A percentile compares a stretch with the other conserved stretches of the same genome.
phyloP scores from a whole-genome alignment of 2,888 invertebrate genomes.

The Microplitis deprimator region DNA sequence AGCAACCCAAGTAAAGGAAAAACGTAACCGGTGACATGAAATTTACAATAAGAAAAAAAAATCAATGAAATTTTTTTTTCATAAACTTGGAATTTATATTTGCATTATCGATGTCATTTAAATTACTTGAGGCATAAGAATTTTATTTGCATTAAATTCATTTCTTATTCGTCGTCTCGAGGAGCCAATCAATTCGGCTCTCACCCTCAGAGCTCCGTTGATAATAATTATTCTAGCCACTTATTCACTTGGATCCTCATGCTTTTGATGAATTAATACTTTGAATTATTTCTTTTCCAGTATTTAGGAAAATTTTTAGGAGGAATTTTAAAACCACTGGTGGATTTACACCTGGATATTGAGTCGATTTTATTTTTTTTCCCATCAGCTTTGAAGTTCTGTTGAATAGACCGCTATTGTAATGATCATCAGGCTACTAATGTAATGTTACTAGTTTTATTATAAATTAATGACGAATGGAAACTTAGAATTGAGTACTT shows the following conservation, averaged over 20 bases:
- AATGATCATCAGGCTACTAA: too few relatives aligned
- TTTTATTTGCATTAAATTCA: neutral
- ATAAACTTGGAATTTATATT: neutral
- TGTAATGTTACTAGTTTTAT: too few relatives aligned
- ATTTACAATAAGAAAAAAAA: conserved; percentile 17
- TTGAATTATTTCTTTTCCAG: neutral
- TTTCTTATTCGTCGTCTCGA: neutral
- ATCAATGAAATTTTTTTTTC: neutral
- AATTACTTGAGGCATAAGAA: neutral
- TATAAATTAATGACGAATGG: too few relatives aligned
- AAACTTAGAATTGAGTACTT: too few relatives aligned
- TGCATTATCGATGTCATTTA: neutral
- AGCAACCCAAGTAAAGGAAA: conserved; percentile 26
- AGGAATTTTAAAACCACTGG: neutral
- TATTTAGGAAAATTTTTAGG: neutral
- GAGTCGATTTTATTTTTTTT: too few relatives aligned
- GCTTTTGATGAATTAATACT: neutral
- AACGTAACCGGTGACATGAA: conserved; percentile 15
- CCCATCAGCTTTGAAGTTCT: too few relatives aligned
- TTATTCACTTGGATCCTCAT: neutral
- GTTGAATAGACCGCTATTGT: too few relatives aligned
- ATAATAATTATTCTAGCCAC: neutral
- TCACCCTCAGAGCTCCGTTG: too few relatives aligned
- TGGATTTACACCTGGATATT: too few relatives aligned
- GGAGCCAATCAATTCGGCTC: neutral